Evolutionary conservation across 2,113 vertebrate genomes (phyloP), one percentile per base, ranked within the genome.

Genomic region (Megaceryle torquata): DNA sequence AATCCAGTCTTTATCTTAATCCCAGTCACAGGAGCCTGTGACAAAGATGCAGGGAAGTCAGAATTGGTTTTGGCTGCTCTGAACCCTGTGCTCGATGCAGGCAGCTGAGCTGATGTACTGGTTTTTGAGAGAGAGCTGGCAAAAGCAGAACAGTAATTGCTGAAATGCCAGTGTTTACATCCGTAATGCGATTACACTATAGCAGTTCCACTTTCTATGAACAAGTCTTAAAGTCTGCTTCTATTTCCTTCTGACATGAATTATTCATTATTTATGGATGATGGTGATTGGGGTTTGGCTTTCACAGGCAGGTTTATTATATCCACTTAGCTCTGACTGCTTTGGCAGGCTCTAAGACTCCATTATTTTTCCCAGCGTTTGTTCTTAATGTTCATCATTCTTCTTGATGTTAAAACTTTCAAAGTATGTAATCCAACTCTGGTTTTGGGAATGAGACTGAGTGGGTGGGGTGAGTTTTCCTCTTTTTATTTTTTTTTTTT

Each of bases 251-350:
- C 44, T 85, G 71, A 28, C 61, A 39, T 95, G 78, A 93, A 88
- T 96, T 95, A 94, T 95, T 92, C 71, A 88, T 96, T 92, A 81
- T 81, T 92, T 93, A 41, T 86, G 93, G 88, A 22, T 85, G 91
- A 54, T 76, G 75, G 91, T 87, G 88, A 78, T 86, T 86, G 86
- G 74, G 77, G 72, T 89, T 93, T 96, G 95, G 93, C 91, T 96
- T 95, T 88, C 78, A 26, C 86, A 83, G 81, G 68, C 82, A 67
- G 64, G 64, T 95, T 95, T 94, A 68, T 94, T 95, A 86, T 89
- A 84, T 69, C 88, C 86, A 91, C 64, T 96, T 95, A 96, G 72
- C 65, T 84, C 89, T 91, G 82, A 80, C 94, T 93, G 72, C 87
- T 95, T 93, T 91, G 92, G 72, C 80, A 26, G 64, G 39, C 83